Evolutionary conservation across 2,797 vertebrate genomes (phyloP).

Genomic region (Falco cherrug): DNA sequence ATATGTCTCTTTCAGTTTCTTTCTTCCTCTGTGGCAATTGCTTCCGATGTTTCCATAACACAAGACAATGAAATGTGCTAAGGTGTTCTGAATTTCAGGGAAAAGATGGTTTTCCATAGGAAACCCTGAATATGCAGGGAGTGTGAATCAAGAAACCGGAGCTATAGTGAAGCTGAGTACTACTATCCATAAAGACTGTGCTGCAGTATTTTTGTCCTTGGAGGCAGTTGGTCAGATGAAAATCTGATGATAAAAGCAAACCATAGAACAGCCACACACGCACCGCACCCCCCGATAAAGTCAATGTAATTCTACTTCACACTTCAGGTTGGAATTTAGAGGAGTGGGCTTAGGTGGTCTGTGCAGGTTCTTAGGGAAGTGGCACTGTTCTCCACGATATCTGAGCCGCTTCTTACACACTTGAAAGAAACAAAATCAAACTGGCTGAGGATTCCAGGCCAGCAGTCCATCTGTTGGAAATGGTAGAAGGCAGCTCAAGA

Average conservation of each 20-base stretch:
- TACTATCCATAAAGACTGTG: not conserved
- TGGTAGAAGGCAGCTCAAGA: not conserved
- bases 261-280: fast-evolving
- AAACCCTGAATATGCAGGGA: not conserved
- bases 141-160: not conserved
- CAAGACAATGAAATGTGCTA: not conserved
- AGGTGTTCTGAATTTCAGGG: not conserved
- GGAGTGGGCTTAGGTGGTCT: not conserved
- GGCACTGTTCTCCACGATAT: not conserved
- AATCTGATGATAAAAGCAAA: not conserved
- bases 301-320: not conserved
- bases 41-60: not conserved
- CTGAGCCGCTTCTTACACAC: not conserved
- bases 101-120: not conserved
- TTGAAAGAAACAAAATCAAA: not conserved
- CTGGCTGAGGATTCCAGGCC: not conserved
- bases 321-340: not conserved
- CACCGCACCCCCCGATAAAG: not conserved
- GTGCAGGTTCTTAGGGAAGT: not conserved
- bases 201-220: not conserved
- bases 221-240: not conserved
- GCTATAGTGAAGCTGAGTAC: not conserved
- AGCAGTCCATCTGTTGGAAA: not conserved
- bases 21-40: not conserved
- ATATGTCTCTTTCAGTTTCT: not conserved